A percentile compares a stretch with the other conserved stretches of the same genome.
These are phyloP conservation scores for western clawed frog (Xenopus tropicalis) DNA, from an alignment of 2,113 vertebrate species.

Conservation along the genomic window UCB_Xtro_10.0 CM004445.2:38868001-38868500, in stretches of 20 bases:
- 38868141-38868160: too few species aligned
- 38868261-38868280: slow-evolving; percentile 2
- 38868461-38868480: neutral
- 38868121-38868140: too few species aligned
- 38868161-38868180: neutral
- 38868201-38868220: slow-evolving; percentile 15
- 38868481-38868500: neutral
- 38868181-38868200: neutral
- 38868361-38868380: neutral
- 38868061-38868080: too few species aligned
- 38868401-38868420: slow-evolving; percentile 22
- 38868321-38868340: slow-evolving; percentile 1
- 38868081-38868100: too few species aligned
- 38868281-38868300: slow-evolving; percentile 4
- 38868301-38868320: slow-evolving; percentile 5
- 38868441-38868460: neutral
- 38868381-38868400: neutral
- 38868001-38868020: too few species aligned
- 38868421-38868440: neutral
- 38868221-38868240: slow-evolving; percentile 16
- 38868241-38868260: slow-evolving; percentile 6
- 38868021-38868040: too few species aligned
- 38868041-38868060: too few species aligned
- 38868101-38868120: too few species aligned
- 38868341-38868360: neutral